These are phyloP conservation scores for Pammene fasciana DNA, from an alignment of 2,888 invertebrate species.

Conservation along the genomic window DNA sequence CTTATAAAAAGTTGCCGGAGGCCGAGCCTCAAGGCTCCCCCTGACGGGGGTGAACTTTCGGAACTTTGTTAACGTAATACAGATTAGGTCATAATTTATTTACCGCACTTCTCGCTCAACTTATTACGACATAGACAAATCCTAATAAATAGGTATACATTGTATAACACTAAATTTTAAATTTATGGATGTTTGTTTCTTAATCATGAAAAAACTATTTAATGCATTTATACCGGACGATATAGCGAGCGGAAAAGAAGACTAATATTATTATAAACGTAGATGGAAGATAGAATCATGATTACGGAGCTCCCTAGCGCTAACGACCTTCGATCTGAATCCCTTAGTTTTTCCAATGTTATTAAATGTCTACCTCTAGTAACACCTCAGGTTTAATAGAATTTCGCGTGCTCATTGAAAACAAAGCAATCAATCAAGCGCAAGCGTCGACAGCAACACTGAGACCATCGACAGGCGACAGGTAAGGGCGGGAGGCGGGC, in stretches of 20 bases:
- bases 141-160: too few species aligned
- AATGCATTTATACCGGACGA: too few species aligned
- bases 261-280: too few species aligned
- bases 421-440: conserved; percentile 46
- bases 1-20: conserved; percentile 59
- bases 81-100: conserved; percentile 72
- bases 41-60: conserved; percentile 55
- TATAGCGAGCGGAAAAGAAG: too few species aligned
- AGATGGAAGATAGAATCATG: too few species aligned
- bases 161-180: too few species aligned
- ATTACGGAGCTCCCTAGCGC: too few species aligned
- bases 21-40: conserved; percentile 39
- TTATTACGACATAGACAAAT: conserved; percentile 11
- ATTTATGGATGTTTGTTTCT: too few species aligned
- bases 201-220: too few species aligned
- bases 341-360: background rate
- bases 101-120: conserved; percentile 32
- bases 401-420: conserved; percentile 37
- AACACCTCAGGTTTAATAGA: conserved; percentile 20
- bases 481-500: conserved; percentile 15
- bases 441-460: conserved; percentile 31
- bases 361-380: background rate
- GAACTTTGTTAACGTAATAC: conserved; percentile 59
- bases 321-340: too few species aligned
- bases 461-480: conserved; percentile 51